phyloP scores from a whole-genome alignment of 2,888 invertebrate species.

The Lasioglossum vierecki region DNA sequence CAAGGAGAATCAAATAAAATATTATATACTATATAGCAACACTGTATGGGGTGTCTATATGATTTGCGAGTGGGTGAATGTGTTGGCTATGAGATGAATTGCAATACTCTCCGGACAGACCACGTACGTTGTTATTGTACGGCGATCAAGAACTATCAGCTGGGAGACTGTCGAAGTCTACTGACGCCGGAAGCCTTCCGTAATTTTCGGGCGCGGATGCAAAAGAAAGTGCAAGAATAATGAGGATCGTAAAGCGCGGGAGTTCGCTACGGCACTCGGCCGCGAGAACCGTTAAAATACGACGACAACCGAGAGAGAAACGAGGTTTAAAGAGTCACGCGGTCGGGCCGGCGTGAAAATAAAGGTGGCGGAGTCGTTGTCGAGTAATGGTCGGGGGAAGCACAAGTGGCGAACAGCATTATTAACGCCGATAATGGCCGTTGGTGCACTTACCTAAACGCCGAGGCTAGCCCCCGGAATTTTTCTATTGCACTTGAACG shows the following conservation, averaged over 20 bases:
- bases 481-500: constrained; percentile 53
- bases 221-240: constrained; percentile 45
- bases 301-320: constrained; percentile 22
- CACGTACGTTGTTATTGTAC: background rate
- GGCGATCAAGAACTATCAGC: background rate
- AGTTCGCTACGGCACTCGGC: constrained; percentile 28
- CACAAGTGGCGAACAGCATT: constrained; percentile 68
- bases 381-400: constrained; percentile 47
- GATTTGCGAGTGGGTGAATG: too few species aligned
- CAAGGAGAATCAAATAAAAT: too few species aligned
- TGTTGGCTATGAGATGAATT: too few species aligned
- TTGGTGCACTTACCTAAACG: constrained; percentile 75
- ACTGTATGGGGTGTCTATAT: too few species aligned
- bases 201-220: background rate
- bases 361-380: constrained; percentile 44
- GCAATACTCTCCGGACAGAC: too few species aligned
- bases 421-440: constrained; percentile 74
- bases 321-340: constrained; percentile 33
- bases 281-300: constrained; percentile 57
- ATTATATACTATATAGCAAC: too few species aligned
- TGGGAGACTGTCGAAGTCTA: background rate
- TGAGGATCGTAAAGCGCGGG: constrained; percentile 45
- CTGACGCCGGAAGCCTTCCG: background rate
- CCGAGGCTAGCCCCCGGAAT: constrained; percentile 59
- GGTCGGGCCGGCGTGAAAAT: constrained; percentile 24